phyloP scores from a whole-genome alignment of 2,888 invertebrate species.

The Leptinotarsa juncta region DNA sequence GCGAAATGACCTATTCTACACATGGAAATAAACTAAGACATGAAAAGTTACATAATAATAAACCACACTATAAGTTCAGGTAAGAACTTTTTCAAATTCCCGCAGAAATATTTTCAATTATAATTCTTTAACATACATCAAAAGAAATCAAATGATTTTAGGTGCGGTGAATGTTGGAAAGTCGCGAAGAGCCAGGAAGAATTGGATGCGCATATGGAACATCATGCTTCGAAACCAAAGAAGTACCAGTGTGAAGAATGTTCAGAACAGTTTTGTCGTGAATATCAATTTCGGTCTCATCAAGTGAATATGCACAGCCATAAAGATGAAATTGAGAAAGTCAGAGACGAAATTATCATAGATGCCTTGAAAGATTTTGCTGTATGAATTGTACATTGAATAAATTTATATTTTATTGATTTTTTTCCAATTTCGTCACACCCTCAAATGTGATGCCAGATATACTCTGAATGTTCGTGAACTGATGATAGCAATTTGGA shows the following conservation, averaged over 20 bases:
- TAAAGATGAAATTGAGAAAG: background rate
- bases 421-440: background rate
- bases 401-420: background rate
- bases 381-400: background rate
- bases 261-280: background rate
- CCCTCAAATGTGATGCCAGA: too few species aligned
- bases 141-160: background rate
- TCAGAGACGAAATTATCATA: background rate
- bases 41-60: constrained; percentile 5
- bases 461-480: too few species aligned
- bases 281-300: constrained; percentile 7
- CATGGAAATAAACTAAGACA: background rate
- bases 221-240: background rate
- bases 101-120: too few species aligned
- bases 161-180: constrained; percentile 6
- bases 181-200: background rate
- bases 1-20: constrained; percentile 2
- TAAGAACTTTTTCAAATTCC: background rate
- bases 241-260: constrained; percentile 4
- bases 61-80: constrained; percentile 10
- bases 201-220: background rate
- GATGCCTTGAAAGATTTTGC: constrained; percentile 9
- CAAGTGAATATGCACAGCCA: background rate
- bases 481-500: too few species aligned
- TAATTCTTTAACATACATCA: too few species aligned